These are phyloP conservation scores for Tursiops truncatus DNA, from an alignment of 2,113 vertebrate species.

Conservation along the genomic window DNA sequence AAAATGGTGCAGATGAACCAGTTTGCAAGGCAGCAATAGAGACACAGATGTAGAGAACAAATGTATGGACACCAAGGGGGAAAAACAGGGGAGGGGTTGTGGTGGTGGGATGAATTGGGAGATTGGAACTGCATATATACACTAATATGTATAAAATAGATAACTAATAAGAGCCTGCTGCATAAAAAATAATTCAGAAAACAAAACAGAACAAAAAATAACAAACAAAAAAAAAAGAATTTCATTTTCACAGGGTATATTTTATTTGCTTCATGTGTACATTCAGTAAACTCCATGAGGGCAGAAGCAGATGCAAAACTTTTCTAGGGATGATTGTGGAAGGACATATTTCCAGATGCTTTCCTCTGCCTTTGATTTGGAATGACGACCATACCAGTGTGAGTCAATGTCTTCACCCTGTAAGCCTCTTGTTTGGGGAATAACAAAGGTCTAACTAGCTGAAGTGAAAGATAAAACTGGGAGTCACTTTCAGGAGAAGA, in stretches of 20 bases:
- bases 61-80: no score
- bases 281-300: neutral
- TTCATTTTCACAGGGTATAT: neutral
- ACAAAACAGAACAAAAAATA: no score
- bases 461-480: neutral
- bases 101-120: no score
- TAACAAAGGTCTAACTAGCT: neutral
- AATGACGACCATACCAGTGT: neutral
- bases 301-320: neutral
- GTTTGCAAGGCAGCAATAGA: no score
- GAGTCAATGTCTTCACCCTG: neutral
- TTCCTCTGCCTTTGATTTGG: neutral
- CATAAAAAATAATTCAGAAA: no score
- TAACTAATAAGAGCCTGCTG: no score
- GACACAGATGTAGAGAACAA: no score
- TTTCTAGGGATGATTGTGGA: neutral
- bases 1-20: no score
- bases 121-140: no score
- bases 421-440: neutral
- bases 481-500: neutral
- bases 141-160: no score
- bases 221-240: neutral
- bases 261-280: neutral
- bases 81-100: no score
- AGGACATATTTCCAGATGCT: neutral